Conservation (phyloP, 2,888 invertebrate species). For the Scaptomyza flava region DNA sequence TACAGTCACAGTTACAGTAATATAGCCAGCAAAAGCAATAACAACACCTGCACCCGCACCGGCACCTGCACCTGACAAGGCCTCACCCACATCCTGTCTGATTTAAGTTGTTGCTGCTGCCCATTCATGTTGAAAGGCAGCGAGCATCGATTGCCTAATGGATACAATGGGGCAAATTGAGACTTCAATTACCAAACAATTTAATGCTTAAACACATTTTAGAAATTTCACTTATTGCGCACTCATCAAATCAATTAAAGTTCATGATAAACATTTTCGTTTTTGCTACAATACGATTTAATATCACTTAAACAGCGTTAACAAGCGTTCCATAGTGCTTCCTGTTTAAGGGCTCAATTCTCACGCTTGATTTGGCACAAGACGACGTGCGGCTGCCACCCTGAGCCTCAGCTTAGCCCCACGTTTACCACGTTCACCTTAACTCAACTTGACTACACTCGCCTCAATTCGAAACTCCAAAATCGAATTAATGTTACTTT, state of each 20-base stretch:
- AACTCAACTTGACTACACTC: conserved; percentile 24
- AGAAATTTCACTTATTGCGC: not conserved
- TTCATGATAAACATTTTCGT: not conserved
- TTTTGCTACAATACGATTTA: not conserved
- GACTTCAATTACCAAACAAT: no score
- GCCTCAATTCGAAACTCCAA: conserved; percentile 34
- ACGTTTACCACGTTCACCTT: not conserved
- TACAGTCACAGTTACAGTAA: conserved; percentile 10
- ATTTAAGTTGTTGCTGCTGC: conserved; percentile 39
- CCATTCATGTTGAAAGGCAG: conserved; percentile 56
- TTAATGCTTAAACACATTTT: no score
- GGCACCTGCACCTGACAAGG: conserved; percentile 47
- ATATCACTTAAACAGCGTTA: not conserved
- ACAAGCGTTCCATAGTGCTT: not conserved
- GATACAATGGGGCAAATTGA: conserved; percentile 4
- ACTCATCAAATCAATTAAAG: not conserved
- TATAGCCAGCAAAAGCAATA: conserved; percentile 7
- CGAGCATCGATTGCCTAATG: conserved; percentile 59
- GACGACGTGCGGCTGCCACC: conserved; percentile 19
- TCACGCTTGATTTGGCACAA: conserved; percentile 66
- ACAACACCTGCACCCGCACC: conserved; percentile 50
- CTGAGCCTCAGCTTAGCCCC: no score
- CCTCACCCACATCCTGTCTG: conserved; percentile 56
- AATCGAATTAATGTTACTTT: conserved; percentile 75
- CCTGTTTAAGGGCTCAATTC: conserved; percentile 65